phyloP scores from a whole-genome alignment of 2,113 vertebrate species.

The Cairina moschata region DNA sequence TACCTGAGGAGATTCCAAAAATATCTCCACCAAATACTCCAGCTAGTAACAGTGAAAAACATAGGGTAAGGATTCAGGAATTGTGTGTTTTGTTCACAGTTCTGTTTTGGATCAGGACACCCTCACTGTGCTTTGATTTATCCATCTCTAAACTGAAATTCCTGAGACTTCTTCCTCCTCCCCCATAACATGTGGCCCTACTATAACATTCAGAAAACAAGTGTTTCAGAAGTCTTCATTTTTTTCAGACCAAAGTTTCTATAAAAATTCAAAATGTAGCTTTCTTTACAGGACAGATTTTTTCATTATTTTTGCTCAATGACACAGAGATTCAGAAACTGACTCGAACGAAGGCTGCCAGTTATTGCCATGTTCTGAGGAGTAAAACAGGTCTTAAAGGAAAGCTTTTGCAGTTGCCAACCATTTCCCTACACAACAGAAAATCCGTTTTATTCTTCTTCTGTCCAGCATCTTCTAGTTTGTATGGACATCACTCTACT shows the following conservation, averaged over 20 bases:
- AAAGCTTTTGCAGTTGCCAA: neutral
- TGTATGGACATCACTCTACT: neutral
- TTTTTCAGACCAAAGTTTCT: neutral
- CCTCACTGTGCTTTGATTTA: neutral
- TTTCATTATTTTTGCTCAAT: neutral
- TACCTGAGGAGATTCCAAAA: neutral
- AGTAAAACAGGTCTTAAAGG: neutral
- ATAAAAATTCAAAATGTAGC: neutral
- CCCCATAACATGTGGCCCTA: rapidly evolving
- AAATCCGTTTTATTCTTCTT: neutral
- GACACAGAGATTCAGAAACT: neutral
- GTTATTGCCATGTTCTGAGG: neutral
- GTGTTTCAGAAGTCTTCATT: neutral
- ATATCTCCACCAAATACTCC: neutral
- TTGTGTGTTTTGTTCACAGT: neutral
- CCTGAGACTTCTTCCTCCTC: neutral
- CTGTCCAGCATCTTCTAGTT: neutral
- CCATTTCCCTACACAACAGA: neutral
- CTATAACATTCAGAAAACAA: neutral
- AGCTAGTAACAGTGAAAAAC: neutral
- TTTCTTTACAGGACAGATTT: neutral
- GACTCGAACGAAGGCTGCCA: neutral
- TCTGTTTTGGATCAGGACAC: neutral
- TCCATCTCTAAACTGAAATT: neutral
- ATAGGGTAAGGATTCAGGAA: neutral